Evolutionary conservation across 2,888 invertebrate genomes (phyloP), one percentile per base, ranked within the genome.

Genomic region (Lampropteryx suffumata): DNA sequence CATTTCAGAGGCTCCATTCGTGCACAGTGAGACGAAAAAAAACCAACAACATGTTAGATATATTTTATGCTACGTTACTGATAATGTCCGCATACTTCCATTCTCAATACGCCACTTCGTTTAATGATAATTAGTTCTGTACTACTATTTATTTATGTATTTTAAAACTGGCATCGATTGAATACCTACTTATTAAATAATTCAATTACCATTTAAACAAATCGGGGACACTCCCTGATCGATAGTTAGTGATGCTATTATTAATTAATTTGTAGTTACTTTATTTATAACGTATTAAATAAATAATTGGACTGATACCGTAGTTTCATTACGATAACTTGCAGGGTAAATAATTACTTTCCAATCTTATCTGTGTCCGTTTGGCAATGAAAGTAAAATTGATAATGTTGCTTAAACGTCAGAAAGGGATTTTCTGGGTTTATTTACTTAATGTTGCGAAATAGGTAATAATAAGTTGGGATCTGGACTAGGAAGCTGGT

Each of bases 271-370:
- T 44, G 27, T 61, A 61, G 41, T 59, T 58, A 61, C 40, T 61
- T 61, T 68, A 70, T 71, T 67, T 57, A 65, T 64, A 64, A 49
- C 54, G 50, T 71, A 66, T 57, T 59, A 62, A 72, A 69, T 69
- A 71, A 71, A 68, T 61, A 64, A 66, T 67, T 69, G 57, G 65
- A 69, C 68, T 73, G 67, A 70, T 64, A 65, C 57, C 51, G 27
- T 61, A 56, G 65, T 70, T 70, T 71, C 61, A 69, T 66, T 72
- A 48, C 46, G 61, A 58, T 58, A 58, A 58, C 47, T 57, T 50
- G 12, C 37, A 29, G 37, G 53, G 51, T 44, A 44, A 17, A 17
- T 47, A 55, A n/a, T 49, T 43, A 43, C 32, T 53, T 57, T 30
- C 40, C 46, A 52, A 59, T 55, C 55, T 57, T 61, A 57, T 59